A percentile compares a stretch with the other conserved stretches of the same genome.
Conservation (phyloP, 2,797 vertebrate genomes). For the Myotis myotis region DNA sequence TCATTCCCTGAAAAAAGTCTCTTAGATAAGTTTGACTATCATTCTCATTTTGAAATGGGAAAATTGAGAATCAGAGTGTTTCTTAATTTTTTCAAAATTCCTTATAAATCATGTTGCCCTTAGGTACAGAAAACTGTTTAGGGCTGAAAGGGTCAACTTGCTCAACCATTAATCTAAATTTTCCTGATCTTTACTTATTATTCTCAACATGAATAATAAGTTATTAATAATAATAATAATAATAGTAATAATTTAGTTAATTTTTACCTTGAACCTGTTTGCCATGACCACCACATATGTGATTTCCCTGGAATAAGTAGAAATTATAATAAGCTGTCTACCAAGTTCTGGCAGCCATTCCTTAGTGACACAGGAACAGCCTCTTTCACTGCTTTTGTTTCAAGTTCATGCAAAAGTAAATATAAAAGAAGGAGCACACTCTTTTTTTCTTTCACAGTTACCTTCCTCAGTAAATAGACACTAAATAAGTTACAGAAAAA, state of each 20-base stretch:
- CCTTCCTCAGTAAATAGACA: background rate
- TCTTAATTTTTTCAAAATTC: background rate
- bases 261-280: conserved; percentile 1
- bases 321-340: background rate
- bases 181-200: background rate
- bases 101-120: background rate
- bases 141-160: background rate
- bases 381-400: background rate
- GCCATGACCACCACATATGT: background rate
- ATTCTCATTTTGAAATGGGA: background rate
- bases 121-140: background rate
- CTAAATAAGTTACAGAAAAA: background rate
- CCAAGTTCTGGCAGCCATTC: background rate
- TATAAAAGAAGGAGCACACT: background rate
- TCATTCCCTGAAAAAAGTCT: background rate
- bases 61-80: background rate
- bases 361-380: background rate
- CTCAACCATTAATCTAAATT: background rate
- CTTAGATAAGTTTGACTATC: background rate
- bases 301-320: conserved; percentile 13
- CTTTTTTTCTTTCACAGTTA: background rate
- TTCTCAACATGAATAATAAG: background rate
- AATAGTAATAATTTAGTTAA: background rate
- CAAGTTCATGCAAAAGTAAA: background rate
- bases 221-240: too few relatives aligned